These are phyloP conservation scores for Uropsilus gracilis DNA, from an alignment of 2,113 vertebrate genomes.

Conservation along the genomic window DNA sequence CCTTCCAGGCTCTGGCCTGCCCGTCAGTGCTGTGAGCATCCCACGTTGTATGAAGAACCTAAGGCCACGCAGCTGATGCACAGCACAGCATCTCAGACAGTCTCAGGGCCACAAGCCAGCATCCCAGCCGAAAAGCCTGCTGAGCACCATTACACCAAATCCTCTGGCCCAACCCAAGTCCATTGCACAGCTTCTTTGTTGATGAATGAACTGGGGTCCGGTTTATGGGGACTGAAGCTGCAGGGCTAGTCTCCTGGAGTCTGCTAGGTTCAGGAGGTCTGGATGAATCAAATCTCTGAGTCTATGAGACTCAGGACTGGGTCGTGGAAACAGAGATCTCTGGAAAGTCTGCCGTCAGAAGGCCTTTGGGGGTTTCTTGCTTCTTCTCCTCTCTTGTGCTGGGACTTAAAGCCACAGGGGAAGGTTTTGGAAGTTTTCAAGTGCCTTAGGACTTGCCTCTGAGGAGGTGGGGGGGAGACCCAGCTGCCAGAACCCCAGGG, in stretches of 20 bases:
- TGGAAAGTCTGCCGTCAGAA: background rate
- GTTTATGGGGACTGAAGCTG: background rate
- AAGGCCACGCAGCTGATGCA: background rate
- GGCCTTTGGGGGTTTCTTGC: background rate
- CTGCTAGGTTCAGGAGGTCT: background rate
- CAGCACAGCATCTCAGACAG: background rate
- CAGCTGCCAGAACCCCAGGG: background rate
- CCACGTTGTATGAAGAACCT: background rate
- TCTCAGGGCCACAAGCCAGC: background rate
- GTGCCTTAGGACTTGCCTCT: background rate
- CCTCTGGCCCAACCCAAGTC: background rate
- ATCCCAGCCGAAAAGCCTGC: background rate
- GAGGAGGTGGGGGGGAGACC: background rate
- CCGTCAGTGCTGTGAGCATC: background rate
- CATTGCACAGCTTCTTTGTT: background rate
- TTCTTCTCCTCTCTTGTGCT: background rate
- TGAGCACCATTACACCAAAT: background rate
- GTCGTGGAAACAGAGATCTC: background rate
- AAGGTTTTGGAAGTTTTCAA: slow-evolving; percentile 33
- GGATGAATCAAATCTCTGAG: background rate
- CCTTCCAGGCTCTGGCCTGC: background rate
- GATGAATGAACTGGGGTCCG: background rate
- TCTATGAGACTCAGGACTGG: background rate
- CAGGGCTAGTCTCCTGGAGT: background rate
- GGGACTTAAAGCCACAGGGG: background rate